A percentile compares a stretch with the other conserved stretches of the same genome.
Evolutionary conservation across 2,888 invertebrate genomes (phyloP).

Genomic region (Protonemura montana): DNA sequence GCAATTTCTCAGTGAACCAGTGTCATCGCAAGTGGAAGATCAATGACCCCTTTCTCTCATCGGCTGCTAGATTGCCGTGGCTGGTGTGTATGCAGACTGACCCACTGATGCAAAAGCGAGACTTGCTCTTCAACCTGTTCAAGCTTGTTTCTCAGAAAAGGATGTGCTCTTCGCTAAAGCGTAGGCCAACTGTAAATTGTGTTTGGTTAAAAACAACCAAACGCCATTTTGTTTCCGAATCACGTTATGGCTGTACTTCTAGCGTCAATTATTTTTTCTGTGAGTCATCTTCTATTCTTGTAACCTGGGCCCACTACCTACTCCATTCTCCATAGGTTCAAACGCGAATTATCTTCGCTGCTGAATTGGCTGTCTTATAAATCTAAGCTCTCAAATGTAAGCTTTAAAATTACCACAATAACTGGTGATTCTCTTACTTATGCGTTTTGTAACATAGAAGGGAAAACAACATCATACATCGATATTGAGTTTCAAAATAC

Average conservation of each 20-base stretch:
- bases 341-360: no score
- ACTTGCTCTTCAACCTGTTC: not conserved
- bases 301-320: no score
- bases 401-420: no score
- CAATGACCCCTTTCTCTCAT: not conserved
- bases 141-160: conserved; percentile 5
- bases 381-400: no score
- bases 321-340: no score
- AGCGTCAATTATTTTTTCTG: no score
- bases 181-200: not conserved
- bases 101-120: not conserved
- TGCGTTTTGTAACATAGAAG: no score
- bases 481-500: no score
- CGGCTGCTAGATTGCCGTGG: not conserved
- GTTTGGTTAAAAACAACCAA: not conserved
- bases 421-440: no score
- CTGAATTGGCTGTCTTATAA: no score
- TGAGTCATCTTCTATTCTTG: no score
- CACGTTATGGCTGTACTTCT: not conserved
- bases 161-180: not conserved
- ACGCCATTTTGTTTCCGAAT: not conserved
- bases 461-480: no score
- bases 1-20: not conserved
- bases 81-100: not conserved
- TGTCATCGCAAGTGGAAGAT: not conserved